Evolutionary conservation across 2,113 vertebrate genomes (phyloP), one percentile per base, ranked within the genome.

Genomic region (Lophochroa leadbeateri): DNA sequence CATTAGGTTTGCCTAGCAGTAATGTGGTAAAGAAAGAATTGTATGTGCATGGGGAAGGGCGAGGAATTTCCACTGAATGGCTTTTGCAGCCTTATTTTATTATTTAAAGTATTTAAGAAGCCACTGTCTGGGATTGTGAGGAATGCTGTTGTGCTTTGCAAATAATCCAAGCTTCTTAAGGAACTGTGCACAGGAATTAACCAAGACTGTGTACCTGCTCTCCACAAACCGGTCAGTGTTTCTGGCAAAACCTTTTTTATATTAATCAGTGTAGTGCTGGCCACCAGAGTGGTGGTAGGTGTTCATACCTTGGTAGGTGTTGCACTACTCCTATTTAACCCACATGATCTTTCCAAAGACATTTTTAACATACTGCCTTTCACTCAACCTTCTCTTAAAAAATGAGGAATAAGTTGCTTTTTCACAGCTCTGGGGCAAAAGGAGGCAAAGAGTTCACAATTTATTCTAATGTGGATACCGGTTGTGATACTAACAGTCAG

Each of bases 211-310:
- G 43, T 89, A 98, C 93, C 92, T 96, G 70, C 92, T 94, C 53
- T 90, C 43, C 17, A 96, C 77, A 97, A 94, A 97, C 60, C 81
- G 71, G 31, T 81, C 91, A 28, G 94, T 92, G 52, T 94, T 92
- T 20, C 95, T 95, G 65, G 85, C 35, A 90, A 98, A 94, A 9
- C 49, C 31, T 87, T 29, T 88, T 11, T 95, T 95, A 53, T 94
- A 92, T 67, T 94, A 35, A 70, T 64, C 60, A 47, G 90, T 83
- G 79, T 90, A 97, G 27, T 95, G 82, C 46, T 98, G 96, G 43
- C 95, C 88, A 31, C 93, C 57, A 47, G 95, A 88, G 83, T 96
- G 97, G 33, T 50, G 80, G 44, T 97, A 98, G 58, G 91, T 82
- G 68, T 78, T 88, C 37, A 37, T 37, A 37, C 37, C 37, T 37